These are phyloP conservation scores for Chrysemys picta DNA, from an alignment of 2,113 vertebrate genomes.

Conservation along the genomic window DNA sequence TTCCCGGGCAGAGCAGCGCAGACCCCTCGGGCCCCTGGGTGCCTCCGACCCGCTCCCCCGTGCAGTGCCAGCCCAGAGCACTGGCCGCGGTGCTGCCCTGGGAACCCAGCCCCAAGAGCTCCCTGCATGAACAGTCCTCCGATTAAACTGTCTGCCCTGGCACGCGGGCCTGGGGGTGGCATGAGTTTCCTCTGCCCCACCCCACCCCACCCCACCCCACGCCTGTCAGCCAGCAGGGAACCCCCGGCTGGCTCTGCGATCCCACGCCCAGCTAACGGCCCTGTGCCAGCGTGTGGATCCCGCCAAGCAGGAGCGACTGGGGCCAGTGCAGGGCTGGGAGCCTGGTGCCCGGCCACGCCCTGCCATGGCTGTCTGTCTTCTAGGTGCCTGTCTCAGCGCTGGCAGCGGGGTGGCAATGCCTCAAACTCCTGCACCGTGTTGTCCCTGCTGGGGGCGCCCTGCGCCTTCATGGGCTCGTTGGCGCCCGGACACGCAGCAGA, in stretches of 20 bases:
- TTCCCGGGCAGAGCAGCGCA: neutral
- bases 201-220: too few species aligned
- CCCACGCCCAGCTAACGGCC: neutral
- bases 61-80: too few species aligned
- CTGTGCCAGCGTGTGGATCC: neutral
- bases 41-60: too few species aligned
- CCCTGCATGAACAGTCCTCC: too few species aligned
- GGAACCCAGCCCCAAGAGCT: too few species aligned
- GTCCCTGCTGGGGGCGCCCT: conserved; percentile 84
- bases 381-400: conserved; percentile 88
- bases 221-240: neutral
- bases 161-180: too few species aligned
- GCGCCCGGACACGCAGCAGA: conserved; percentile 82
- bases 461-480: conserved; percentile 88
- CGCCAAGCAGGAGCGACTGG: neutral
- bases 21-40: neutral
- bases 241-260: neutral
- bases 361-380: neutral
- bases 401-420: conserved; percentile 90
- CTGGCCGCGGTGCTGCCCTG: too few species aligned
- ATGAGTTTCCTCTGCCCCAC: too few species aligned
- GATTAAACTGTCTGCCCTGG: too few species aligned
- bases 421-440: conserved; percentile 91
- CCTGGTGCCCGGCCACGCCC: neutral
- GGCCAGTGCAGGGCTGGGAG: neutral